A percentile compares a stretch with the other conserved stretches of the same genome.
phyloP scores from a whole-genome alignment of 64 coral and sea anemone genomes.

The Actinia equina region DNA sequence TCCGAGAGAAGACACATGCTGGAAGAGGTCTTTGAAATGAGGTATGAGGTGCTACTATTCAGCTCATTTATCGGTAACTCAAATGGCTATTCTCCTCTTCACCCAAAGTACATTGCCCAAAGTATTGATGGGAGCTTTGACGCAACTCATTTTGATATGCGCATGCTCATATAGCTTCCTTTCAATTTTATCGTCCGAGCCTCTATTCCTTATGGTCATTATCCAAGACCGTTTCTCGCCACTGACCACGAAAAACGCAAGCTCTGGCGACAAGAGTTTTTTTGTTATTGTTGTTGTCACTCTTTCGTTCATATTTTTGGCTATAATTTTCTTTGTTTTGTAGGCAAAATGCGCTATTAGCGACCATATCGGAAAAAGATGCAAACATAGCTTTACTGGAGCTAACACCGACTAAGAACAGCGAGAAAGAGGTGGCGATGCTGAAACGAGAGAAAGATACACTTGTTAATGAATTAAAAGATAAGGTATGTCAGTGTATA shows the following conservation, averaged over 20 bases:
- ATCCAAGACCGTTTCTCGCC: too few relatives aligned
- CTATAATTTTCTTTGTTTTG: neutral
- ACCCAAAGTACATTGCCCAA: too few relatives aligned
- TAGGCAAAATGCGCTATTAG: constrained; percentile 96
- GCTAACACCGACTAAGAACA: constrained; percentile 68
- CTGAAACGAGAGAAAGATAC: constrained; percentile 94
- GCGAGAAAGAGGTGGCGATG: constrained; percentile 81
- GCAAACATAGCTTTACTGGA: constrained; percentile 93
- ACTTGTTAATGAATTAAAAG: constrained; percentile 84
- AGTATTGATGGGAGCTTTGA: too few relatives aligned
- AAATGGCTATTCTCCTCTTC: too few relatives aligned
- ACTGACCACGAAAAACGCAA: too few relatives aligned
- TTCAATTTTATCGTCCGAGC: too few relatives aligned
- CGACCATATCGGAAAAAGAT: constrained; percentile 97
- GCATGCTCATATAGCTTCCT: neutral
- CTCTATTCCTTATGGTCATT: too few relatives aligned
- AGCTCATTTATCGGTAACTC: too few relatives aligned
- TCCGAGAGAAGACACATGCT: constrained; percentile 74
- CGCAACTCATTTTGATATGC: too few relatives aligned
- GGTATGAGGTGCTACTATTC: constrained; percentile 23
- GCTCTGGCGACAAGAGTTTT: too few relatives aligned
- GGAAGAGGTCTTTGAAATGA: constrained; percentile 94
- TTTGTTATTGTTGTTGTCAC: neutral
- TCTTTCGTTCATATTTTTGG: neutral
- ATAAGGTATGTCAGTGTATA: constrained; percentile 50